Base-by-base conservation (phyloP, 2,797 vertebrate species). In the Ctenopoma multispine region DNA sequence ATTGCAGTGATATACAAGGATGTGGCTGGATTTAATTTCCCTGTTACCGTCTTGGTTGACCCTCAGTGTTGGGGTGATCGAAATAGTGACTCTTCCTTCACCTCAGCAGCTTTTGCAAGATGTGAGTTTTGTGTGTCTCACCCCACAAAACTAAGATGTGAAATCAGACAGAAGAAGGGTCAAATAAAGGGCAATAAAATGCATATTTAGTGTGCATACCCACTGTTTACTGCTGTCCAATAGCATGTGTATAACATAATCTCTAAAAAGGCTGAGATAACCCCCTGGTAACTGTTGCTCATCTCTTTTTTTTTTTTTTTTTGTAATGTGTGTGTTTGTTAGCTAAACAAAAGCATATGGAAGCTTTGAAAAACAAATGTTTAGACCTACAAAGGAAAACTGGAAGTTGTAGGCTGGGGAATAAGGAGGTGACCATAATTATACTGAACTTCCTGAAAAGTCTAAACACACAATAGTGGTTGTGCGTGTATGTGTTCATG, bases 1-100 rank as follows among this genome's bases (percentile, higher is more conserved):
- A 23, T 76, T 80, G 75, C 51, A 80, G 79, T 65, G 47, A 60
- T 63, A 58, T 66, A 75, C 47, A 76, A 78, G 73, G 71, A 73
- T 80, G 63, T 72, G 77, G 69, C 88, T 84, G 86, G 73, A 77
- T 91, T 82, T 81, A 41, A 77, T 88, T 80, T 80, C 69, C 71
- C 58, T 71, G 53, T 77, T 67, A 73, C 49, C 48, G 65, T 68
- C 56, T 43, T 53, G 50, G 64, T 63, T 69, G 58, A 38, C 41
- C 40, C 41, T 65, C 38, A 50, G 44, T 72, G 58, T 63, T 56
- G 34, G 48, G 57, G 63, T 60, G 65, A 69, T 53, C 27, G 36
- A 59, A 69, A 50, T 15, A 51, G 72, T 68, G 48, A 62, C 47
- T 57, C 36, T 66, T 53, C 21, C 47, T 40, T 63, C 44, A 29